Conservation (phyloP, 2,113 vertebrate species). For the Lontra canadensis region DNA sequence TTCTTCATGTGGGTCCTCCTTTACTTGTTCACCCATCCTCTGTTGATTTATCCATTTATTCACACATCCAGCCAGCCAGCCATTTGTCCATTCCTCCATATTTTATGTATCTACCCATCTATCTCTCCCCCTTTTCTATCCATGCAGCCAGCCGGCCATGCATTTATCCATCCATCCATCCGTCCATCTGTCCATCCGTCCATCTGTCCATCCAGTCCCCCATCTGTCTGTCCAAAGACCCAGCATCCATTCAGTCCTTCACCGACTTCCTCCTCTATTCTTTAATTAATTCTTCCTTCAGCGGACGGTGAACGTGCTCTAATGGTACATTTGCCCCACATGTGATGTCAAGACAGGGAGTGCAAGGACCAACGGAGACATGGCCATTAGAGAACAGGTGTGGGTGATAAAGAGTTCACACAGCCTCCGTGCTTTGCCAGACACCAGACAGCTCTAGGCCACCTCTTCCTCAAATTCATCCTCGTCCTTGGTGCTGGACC, state of each 20-base stretch:
- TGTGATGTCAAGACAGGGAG: not conserved
- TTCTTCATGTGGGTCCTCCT: not conserved
- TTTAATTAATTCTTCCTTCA: not conserved
- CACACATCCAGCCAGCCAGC: not conserved
- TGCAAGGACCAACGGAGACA: not conserved
- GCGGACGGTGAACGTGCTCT: not conserved
- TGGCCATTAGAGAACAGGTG: not conserved
- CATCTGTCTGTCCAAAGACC: not conserved
- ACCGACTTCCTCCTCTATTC: not conserved
- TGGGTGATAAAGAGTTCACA: not conserved
- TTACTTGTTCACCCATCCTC: not conserved
- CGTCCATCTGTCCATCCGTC: too few species aligned
- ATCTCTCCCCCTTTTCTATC: not conserved
- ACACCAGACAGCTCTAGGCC: not conserved
- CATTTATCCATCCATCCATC: not conserved
- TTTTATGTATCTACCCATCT: not conserved
- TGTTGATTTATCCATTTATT: not conserved
- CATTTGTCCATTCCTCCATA: not conserved
- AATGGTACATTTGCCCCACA: not conserved
- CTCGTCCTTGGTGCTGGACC: rapidly evolving
- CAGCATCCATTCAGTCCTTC: not conserved
- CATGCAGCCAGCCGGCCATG: not conserved
- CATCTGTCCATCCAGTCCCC: not conserved
- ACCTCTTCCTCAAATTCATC: not conserved
- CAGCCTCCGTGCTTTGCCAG: rapidly evolving